These are phyloP conservation scores for Caenorhabditis parvicauda DNA, from an alignment of 2,888 invertebrate species.

Conservation along the genomic window DNA sequence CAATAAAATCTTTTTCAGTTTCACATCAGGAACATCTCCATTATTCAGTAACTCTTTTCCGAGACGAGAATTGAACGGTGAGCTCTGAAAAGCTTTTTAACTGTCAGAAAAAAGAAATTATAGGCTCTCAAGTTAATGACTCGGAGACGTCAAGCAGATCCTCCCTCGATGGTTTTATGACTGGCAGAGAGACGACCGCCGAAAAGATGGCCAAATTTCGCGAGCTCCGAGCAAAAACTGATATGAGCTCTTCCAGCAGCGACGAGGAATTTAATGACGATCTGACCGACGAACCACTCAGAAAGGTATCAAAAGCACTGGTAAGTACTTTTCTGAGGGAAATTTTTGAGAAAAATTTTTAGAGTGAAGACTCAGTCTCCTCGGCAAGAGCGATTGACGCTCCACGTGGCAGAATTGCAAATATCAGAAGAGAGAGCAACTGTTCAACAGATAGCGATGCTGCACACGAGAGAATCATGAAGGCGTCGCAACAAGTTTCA, in stretches of 20 bases:
- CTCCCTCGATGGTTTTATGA: conserved; percentile 34
- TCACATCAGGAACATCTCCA: no score
- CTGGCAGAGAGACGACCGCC: conserved; percentile 14
- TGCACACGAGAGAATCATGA: conserved; percentile 53
- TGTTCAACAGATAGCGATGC: conserved; percentile 46
- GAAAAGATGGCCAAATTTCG: conserved; percentile 17
- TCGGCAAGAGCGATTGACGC: conserved; percentile 29
- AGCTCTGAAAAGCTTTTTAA: no score
- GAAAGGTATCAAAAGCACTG: conserved; percentile 10
- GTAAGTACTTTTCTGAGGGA: neutral
- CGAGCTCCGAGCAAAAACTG: conserved; percentile 3
- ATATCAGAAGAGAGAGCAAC: conserved; percentile 56
- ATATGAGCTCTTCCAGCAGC: conserved; percentile 8
- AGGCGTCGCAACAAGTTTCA: conserved; percentile 51
- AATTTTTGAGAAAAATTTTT: conserved; percentile 2
- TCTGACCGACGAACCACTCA: neutral
- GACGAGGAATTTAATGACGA: conserved; percentile 7
- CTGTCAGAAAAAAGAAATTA: no score
- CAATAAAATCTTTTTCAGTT: no score
- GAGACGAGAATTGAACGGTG: no score
- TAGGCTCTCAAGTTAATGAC: conserved; percentile 11
- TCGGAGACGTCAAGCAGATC: conserved; percentile 39
- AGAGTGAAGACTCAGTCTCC: conserved; percentile 27
- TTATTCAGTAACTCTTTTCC: no score
- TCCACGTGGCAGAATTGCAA: conserved; percentile 50